Percentiles rank a stretch among this genome's conserved stretches.
These are phyloP conservation scores for Sarcophaga caerulescens DNA, from an alignment of 2,888 invertebrate genomes.

Conservation along the genomic window DNA sequence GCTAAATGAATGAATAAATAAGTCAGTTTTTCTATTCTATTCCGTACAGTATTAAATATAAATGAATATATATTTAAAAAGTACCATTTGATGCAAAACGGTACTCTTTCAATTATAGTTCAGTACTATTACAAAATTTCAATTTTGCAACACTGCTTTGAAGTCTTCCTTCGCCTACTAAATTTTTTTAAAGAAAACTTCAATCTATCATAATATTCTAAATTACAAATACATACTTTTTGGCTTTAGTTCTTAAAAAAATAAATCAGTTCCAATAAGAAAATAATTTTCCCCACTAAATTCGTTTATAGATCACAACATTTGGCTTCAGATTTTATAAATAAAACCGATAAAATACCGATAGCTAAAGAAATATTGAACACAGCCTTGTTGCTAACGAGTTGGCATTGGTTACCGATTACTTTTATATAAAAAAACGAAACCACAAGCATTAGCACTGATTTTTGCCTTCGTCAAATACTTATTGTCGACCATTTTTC, in stretches of 20 bases:
- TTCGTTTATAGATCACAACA: background rate
- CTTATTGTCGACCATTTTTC: conserved; percentile 64
- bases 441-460: conserved; percentile 35
- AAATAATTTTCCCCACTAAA: background rate
- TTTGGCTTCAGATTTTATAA: background rate
- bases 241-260: background rate
- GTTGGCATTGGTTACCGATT: conserved; percentile 34
- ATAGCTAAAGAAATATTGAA: conserved; percentile 26
- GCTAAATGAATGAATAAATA: no score
- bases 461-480: conserved; percentile 61
- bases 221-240: background rate
- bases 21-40: no score
- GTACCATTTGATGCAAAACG: no score
- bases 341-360: background rate
- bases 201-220: background rate
- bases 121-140: no score
- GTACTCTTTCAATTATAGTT: no score
- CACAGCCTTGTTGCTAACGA: conserved; percentile 43
- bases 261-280: background rate
- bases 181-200: no score
- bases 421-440: conserved; percentile 19
- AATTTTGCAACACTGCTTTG: no score
- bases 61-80: no score
- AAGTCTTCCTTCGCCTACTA: no score
- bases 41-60: no score